Percentiles rank a stretch among this genome's conserved stretches.
phyloP scores from a whole-genome alignment of 2,888 invertebrate species.

The Heteromurus nitidus region DNA sequence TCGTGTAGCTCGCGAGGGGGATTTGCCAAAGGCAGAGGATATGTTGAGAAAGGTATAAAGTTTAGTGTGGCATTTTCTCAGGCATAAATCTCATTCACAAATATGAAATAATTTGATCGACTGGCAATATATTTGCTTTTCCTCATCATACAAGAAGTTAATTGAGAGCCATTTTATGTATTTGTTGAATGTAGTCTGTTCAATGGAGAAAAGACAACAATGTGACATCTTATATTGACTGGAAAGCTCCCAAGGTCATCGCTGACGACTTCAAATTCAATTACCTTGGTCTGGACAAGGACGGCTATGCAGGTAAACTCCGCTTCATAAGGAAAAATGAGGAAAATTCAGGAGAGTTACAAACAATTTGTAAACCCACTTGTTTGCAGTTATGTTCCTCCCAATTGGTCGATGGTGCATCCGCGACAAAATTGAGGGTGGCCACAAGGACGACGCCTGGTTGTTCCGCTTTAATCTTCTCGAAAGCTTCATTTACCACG shows the following conservation, averaged over 20 bases:
- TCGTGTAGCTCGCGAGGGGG: conserved; percentile 89
- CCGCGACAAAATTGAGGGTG: conserved; percentile 49
- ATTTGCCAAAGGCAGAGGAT: conserved; percentile 90
- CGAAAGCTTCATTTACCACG: conserved; percentile 51
- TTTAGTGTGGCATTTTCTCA: neutral
- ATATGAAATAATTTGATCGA: no score
- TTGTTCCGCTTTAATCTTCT: conserved; percentile 55
- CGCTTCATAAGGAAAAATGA: no score
- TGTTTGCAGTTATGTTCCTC: conserved; percentile 46
- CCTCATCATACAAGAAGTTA: no score
- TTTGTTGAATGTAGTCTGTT: conserved; percentile 53
- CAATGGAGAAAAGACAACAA: conserved; percentile 67
- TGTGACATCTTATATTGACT: conserved; percentile 51
- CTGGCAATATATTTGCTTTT: no score
- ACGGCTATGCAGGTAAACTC: conserved; percentile 64
- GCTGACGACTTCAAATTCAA: conserved; percentile 56
- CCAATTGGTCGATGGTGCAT: conserved; percentile 62
- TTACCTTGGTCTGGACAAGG: conserved; percentile 55
- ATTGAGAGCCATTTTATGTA: no score
- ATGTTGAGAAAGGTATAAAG: conserved; percentile 87
- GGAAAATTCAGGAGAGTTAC: no score
- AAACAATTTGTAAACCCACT: no score
- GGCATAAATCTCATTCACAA: no score
- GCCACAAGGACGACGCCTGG: conserved; percentile 51
- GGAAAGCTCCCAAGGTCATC: conserved; percentile 53